Conservation (phyloP, 2,113 vertebrate genomes). For the Gadus chalcogrammus region DNA sequence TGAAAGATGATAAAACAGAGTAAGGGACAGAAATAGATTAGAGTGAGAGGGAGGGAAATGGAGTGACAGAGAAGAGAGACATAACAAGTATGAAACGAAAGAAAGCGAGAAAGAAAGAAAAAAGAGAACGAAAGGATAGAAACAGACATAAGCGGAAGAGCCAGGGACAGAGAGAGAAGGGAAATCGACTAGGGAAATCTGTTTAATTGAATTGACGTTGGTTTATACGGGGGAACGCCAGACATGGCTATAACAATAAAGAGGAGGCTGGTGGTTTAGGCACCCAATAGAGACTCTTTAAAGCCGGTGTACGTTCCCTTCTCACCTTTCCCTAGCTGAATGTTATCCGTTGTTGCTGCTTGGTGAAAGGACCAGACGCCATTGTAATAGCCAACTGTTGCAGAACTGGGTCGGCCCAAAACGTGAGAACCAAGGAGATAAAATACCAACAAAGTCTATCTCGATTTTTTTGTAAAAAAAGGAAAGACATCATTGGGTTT, state of each 20-base stretch:
- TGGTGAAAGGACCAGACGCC: slow-evolving; percentile 41
- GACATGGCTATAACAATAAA: slow-evolving; percentile 47
- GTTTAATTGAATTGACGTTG: slow-evolving; percentile 35
- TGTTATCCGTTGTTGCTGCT: slow-evolving; percentile 53
- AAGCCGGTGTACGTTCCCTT: slow-evolving; percentile 12
- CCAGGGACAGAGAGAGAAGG: slow-evolving; percentile 25
- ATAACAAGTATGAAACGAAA: neutral
- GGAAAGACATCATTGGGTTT: too few relatives aligned
- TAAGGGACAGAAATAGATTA: neutral
- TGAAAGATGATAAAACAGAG: neutral
- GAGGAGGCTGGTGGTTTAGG: slow-evolving; percentile 41
- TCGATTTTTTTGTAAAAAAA: too few relatives aligned
- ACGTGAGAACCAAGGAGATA: neutral
- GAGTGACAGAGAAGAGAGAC: neutral
- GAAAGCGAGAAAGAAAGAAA: too few relatives aligned
- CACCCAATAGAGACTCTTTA: slow-evolving; percentile 57
- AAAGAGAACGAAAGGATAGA: neutral
- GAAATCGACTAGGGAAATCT: slow-evolving; percentile 12
- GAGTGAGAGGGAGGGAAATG: neutral
- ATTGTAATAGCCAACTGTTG: slow-evolving; percentile 38
- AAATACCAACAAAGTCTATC: too few relatives aligned
- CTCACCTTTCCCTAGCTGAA: slow-evolving; percentile 38
- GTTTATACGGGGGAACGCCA: slow-evolving; percentile 49
- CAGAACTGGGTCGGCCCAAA: slow-evolving; percentile 48
- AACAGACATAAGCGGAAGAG: slow-evolving; percentile 18